These are phyloP conservation scores for Drosophila funebris DNA, from an alignment of 1,140 invertebrate species.

Conservation along the genomic window DNA sequence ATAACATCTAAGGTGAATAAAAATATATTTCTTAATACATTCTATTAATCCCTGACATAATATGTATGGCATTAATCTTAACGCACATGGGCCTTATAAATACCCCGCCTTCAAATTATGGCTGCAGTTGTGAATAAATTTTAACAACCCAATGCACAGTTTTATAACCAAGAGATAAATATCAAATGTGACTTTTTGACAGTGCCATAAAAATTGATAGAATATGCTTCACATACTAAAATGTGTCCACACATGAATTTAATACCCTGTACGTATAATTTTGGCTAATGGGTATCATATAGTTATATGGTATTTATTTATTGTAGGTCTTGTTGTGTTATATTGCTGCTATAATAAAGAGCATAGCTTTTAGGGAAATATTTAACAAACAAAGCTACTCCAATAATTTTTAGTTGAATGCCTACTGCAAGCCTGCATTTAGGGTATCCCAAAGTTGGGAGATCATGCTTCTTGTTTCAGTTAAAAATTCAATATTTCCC, in stretches of 20 bases:
- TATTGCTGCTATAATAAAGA: no score
- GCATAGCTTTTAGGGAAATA: no score
- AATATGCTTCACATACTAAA: conserved; percentile 39
- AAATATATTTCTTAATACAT: not conserved
- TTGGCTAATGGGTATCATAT: not conserved
- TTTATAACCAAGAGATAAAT: conserved; percentile 68
- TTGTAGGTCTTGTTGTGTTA: no score
- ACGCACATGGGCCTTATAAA: conserved; percentile 40
- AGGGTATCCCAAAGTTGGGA: conserved; percentile 6
- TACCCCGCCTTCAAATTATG: not conserved
- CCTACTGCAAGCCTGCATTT: not conserved
- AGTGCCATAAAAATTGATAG: conserved; percentile 73
- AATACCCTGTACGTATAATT: conserved; percentile 8
- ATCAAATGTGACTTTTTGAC: conserved; percentile 70
- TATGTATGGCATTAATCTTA: conserved; percentile 9
- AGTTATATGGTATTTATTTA: not conserved
- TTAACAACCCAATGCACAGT: conserved; percentile 37
- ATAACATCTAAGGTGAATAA: not conserved
- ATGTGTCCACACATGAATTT: conserved; percentile 27
- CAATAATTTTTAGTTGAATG: no score
- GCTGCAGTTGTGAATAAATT: conserved; percentile 1
- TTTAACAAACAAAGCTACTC: no score
- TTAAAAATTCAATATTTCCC: conserved; percentile 66
- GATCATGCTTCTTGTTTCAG: conserved; percentile 35
- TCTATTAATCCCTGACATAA: not conserved